phyloP scores from a whole-genome alignment of 1,140 invertebrate species.

The Laodelphax striatellus region DNA sequence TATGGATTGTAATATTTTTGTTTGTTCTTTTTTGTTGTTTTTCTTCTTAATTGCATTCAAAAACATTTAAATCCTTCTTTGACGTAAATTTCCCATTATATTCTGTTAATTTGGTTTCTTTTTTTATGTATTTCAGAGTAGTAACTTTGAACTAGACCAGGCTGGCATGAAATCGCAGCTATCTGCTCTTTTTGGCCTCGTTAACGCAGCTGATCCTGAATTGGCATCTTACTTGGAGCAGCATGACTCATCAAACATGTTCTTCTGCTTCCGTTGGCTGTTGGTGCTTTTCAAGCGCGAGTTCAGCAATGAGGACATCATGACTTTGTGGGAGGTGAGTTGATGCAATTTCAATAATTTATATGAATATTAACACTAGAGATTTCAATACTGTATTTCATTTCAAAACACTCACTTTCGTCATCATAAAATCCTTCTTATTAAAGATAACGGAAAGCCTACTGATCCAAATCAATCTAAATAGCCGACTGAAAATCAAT shows the following conservation, averaged over 20 bases:
- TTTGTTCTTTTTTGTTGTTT: neutral
- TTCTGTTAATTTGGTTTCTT: too few species aligned
- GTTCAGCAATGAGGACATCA: slow-evolving; percentile 59
- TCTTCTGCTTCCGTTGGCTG: slow-evolving; percentile 94
- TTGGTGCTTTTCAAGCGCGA: slow-evolving; percentile 76
- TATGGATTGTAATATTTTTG: neutral
- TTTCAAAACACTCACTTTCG: too few species aligned
- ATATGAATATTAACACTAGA: neutral
- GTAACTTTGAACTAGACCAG: slow-evolving; percentile 97
- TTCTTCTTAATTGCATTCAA: too few species aligned
- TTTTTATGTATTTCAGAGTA: slow-evolving; percentile 43
- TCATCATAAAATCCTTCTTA: neutral
- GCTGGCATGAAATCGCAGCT: slow-evolving; percentile 93
- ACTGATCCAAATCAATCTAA: neutral
- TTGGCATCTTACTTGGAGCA: slow-evolving; percentile 75
- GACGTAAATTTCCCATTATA: too few species aligned
- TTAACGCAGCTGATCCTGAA: slow-evolving; percentile 71
- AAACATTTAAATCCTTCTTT: too few species aligned
- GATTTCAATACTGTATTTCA: neutral
- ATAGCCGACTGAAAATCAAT: neutral
- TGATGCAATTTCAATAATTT: neutral
- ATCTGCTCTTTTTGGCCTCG: slow-evolving; percentile 65
- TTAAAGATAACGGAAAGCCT: neutral
- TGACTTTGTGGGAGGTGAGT: slow-evolving; percentile 40
- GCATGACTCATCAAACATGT: slow-evolving; percentile 95